Percentiles rank a stretch among this genome's conserved stretches.
Conservation (phyloP, 2,888 invertebrate species). For the Pachymerium ferrugineum region DNA sequence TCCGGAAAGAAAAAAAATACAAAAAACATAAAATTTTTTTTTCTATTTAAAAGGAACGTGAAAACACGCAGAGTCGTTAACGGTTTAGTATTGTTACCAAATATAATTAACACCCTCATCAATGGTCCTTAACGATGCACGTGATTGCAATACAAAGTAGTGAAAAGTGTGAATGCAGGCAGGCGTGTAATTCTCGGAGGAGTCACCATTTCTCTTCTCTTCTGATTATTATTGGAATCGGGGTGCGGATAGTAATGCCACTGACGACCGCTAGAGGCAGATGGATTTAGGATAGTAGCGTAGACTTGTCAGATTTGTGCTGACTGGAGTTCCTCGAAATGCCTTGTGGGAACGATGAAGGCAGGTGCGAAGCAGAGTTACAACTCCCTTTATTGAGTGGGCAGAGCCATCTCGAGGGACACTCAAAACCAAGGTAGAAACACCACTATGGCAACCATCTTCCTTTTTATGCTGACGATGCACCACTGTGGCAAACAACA, state of each 20-base stretch:
- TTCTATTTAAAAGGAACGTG: background rate
- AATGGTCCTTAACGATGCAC: background rate
- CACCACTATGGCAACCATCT: slow-evolving; percentile 27
- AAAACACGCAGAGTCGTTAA: background rate
- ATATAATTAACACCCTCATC: background rate
- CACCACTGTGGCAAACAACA: slow-evolving; percentile 10
- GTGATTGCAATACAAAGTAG: background rate
- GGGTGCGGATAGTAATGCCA: slow-evolving; percentile 20
- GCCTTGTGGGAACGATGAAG: slow-evolving; percentile 27
- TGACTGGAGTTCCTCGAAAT: slow-evolving; percentile 27
- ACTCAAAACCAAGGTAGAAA: slow-evolving; percentile 27
- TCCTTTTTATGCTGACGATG: slow-evolving; percentile 22
- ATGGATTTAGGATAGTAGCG: slow-evolving; percentile 24
- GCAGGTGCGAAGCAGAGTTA: slow-evolving; percentile 25
- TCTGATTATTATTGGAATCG: slow-evolving; percentile 23
- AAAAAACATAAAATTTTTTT: background rate
- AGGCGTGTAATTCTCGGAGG: background rate
- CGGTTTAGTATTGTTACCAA: background rate
- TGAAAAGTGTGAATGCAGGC: too few species aligned
- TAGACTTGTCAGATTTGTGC: slow-evolving; percentile 23
- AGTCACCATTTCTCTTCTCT: slow-evolving; percentile 9
- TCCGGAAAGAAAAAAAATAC: background rate
- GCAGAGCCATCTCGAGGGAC: slow-evolving; percentile 27
- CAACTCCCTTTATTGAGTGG: slow-evolving; percentile 27
- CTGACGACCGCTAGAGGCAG: slow-evolving; percentile 20